Evolutionary conservation across 2,113 vertebrate species (phyloP).

Genomic region (Balaenoptera acutorostrata): DNA sequence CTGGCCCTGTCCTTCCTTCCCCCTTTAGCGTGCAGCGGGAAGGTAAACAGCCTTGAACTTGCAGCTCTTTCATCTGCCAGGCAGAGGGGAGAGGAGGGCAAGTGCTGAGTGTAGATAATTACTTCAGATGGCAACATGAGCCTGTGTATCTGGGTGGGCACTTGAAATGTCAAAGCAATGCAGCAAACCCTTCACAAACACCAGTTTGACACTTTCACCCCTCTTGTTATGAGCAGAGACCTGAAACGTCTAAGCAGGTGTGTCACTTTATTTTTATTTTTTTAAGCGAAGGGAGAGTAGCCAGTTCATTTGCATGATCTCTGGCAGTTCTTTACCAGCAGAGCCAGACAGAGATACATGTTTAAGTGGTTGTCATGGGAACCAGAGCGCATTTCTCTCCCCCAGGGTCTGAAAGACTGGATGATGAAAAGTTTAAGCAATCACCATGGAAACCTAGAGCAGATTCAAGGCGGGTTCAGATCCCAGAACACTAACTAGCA

Average conservation of each 20-base stretch:
- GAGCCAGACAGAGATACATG: conserved; percentile 70
- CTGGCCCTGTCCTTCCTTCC: neutral
- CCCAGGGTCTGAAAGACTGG: conserved; percentile 76
- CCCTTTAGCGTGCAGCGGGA: neutral
- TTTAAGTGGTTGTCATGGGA: conserved; percentile 80
- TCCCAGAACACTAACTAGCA: neutral
- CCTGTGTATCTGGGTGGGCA: neutral
- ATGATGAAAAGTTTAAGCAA: conserved; percentile 76
- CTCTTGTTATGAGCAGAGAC: neutral
- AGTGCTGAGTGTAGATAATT: neutral
- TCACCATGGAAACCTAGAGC: conserved; percentile 82
- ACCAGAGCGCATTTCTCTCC: conserved; percentile 68
- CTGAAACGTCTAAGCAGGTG: conserved; percentile 41
- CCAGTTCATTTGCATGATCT: conserved; percentile 69
- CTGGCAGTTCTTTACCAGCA: conserved; percentile 55
- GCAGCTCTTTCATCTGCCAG: neutral
- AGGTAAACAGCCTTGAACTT: conserved; percentile 19
- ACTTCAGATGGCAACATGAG: neutral
- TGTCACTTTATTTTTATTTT: conserved; percentile 42
- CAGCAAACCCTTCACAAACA: neutral
- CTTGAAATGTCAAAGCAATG: neutral
- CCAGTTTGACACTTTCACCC: neutral
- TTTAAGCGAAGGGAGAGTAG: conserved; percentile 33
- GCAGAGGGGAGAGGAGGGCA: neutral
- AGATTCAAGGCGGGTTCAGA: conserved; percentile 44